Conservation (phyloP, 2,888 invertebrate species). For the Chouioia cunea region DNA sequence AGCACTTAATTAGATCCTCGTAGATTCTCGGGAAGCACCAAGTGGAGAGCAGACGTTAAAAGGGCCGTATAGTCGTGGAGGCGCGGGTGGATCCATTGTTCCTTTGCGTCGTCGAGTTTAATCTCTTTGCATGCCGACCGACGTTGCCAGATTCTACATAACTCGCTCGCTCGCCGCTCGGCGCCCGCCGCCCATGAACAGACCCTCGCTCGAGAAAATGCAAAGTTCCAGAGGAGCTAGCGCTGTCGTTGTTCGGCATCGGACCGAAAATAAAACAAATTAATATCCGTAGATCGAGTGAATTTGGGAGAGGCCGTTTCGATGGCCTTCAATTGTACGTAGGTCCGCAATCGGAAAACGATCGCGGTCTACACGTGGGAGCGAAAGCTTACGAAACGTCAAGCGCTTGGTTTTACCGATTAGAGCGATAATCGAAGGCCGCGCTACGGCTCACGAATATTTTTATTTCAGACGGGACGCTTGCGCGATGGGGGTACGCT, state of each 20-base stretch:
- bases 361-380: no score
- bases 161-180: no score
- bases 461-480: no score
- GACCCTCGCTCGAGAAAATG: no score
- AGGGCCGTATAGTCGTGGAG: neutral
- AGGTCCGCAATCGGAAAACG: neutral
- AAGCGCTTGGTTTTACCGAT: constrained; percentile 6
- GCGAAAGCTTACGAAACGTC: no score
- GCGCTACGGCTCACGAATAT: neutral
- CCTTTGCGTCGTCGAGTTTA: constrained; percentile 1
- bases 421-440: constrained; percentile 8
- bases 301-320: neutral
- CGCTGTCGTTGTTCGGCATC: no score
- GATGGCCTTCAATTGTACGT: neutral
- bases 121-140: constrained; percentile 11
- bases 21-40: constrained; percentile 6
- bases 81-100: constrained; percentile 25
- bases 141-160: constrained; percentile 35
- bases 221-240: no score
- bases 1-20: constrained; percentile 27
- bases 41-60: constrained; percentile 28
- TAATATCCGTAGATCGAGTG: neutral
- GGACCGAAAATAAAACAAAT: no score
- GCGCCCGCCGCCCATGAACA: no score
- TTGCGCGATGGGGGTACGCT: no score